Evolutionary conservation across 2,113 vertebrate species (phyloP), one percentile per base, ranked within the genome.

Genomic region (Boulengeromyrus knoepffleri): DNA sequence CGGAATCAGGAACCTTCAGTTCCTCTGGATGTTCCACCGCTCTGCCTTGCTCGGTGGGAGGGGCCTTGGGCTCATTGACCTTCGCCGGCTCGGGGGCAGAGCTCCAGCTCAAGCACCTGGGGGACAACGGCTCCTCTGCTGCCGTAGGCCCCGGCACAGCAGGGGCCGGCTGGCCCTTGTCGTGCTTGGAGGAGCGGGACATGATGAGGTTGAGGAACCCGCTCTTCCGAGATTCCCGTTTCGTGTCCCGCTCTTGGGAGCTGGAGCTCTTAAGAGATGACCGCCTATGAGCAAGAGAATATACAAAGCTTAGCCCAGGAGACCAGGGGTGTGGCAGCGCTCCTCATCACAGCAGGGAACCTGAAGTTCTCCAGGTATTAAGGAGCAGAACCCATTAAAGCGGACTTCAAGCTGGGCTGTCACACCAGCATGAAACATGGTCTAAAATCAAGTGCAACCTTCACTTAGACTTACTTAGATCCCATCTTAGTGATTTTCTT

Each of bases 141-240:
- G 89, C 88, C 0, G 74, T 4, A 17, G 83, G 52, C 5, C 90
- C 88, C 15, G 47, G 85, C 1, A 52, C 56, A 10, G 53, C 31
- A 15, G 97, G 90, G 15, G 91, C 88, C 27, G 92, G 92, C 0
- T 92, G 93, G 89, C 90, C 93, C 47, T 97, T 97, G 90, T 99
- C 97, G 0, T 97, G 94, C 89, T 95, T 96, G n/a, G 97, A 95
- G 1, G 95, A 94, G 84, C 97, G 95, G 0, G 97, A 96, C 92
- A 98, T 99, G 91, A 99, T 97, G 77, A 98, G 96, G 90, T 97
- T 97, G 45, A 99, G 97, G 93, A 99, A 98, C 86, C 97, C 97
- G 2, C 97, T 98, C 91, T 96, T 98, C 87, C 97, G 96, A 27
- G 97, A 98, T 70, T 99, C 98, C 1, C 96, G 95, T 91, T 97